Conservation (phyloP, 2,888 invertebrate species). For the Branchellion lobata region DNA sequence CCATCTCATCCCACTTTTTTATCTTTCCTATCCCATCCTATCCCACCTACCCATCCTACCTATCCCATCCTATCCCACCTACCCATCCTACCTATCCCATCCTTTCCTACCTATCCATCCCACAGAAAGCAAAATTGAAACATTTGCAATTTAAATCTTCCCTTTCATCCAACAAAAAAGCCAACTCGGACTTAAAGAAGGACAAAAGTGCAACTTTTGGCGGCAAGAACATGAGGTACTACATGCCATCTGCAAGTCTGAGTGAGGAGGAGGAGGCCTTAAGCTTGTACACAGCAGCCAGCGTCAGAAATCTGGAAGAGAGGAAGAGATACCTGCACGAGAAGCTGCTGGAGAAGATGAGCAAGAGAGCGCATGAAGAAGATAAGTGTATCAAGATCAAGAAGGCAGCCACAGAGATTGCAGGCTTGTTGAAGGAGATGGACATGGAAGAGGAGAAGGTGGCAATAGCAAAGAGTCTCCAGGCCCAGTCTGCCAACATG, state of each 20-base stretch:
- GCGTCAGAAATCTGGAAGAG: not conserved
- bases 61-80: too few species aligned
- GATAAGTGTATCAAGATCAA: not conserved
- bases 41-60: too few species aligned
- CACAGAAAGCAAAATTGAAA: too few species aligned
- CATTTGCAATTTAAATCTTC: too few species aligned
- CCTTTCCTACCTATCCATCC: too few species aligned
- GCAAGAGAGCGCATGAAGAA: not conserved
- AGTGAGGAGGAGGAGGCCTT: too few species aligned
- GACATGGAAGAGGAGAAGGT: not conserved
- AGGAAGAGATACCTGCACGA: not conserved
- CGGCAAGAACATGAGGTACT: not conserved
- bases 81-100: too few species aligned
- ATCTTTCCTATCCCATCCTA: too few species aligned
- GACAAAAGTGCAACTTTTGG: not conserved
- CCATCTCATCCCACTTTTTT: too few species aligned
- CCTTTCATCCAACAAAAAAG: too few species aligned
- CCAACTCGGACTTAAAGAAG: not conserved
- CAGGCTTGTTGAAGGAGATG: not conserved
- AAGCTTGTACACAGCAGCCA: too few species aligned
- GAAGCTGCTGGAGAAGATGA: not conserved
- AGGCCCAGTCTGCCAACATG: not conserved
- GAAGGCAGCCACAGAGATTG: conserved; percentile 20
- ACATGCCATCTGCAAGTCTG: not conserved
- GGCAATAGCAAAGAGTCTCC: not conserved